Evolutionary conservation across 1,140 invertebrate genomes (phyloP), one percentile per base, ranked within the genome.

Genomic region (Eciton burchellii): DNA sequence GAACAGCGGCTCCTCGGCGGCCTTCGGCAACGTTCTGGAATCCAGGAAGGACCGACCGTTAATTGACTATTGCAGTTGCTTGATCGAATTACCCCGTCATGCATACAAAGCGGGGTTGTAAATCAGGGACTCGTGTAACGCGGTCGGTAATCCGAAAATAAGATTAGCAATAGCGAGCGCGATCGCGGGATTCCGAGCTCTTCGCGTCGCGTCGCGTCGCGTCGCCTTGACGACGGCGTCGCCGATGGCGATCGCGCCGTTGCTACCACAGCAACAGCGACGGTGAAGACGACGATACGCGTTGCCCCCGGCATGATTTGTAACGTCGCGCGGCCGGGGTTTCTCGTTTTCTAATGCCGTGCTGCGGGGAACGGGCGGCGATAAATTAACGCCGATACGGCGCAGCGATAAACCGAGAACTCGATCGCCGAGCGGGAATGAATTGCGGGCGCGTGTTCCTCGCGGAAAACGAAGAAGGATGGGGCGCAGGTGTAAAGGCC

Each of bases 381-480:
- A 92, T 93, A 91, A 92, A 92, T 92, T 91, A 91, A 86, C 85
- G 82, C 79, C 77, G 88, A 92, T 92, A 91, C 88, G 84, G 83
- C 65, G 59, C 49, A 41, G n/a, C 87, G 90, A 92, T 91, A 91
- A 90, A 85, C 26, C 86, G 70, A 73, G 86, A 86, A 87, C 84
- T 87, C 83, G 79, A 89, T 89, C 85, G 85, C 76, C 62, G 24
- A 85, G 77, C 85, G 76, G 86, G 88, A 91, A 91, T 84, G 88
- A 84, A 90, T 89, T 84, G 82, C 76, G 35, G 85, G 74, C 84
- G 83, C 87, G 82, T 88, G 84, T 90, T 84, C 88, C 63, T 85
- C 86, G 84, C 62, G 88, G 77, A 89, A 89, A 89, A 84, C 85
- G 83, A 86, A 90, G 89, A 91, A 91, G 89, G 89, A 92, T 92